Conservation (phyloP, 2,113 vertebrate species). For the Hemiscyllium ocellatum region DNA sequence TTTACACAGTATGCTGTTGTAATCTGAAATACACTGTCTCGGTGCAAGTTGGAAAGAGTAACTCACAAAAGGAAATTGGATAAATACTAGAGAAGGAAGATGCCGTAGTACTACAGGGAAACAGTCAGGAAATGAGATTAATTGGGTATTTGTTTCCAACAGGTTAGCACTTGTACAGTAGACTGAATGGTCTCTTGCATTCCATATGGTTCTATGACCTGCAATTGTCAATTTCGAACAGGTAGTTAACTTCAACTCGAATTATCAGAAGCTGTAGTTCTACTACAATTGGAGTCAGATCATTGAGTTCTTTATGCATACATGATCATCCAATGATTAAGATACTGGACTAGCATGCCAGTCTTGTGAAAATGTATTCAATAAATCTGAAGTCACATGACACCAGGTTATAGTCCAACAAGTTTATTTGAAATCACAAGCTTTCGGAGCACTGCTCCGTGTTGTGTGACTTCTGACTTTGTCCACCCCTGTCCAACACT, state of each 20-base stretch:
- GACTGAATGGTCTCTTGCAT: neutral
- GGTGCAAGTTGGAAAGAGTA: neutral
- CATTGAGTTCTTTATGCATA: neutral
- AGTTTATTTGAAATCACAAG: too few relatives aligned
- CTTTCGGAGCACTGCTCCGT: too few relatives aligned
- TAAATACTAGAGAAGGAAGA: neutral
- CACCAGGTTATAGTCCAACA: too few relatives aligned
- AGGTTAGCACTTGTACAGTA: neutral
- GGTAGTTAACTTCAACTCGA: neutral
- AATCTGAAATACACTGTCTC: neutral
- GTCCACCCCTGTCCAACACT: too few relatives aligned
- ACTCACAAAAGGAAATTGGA: neutral
- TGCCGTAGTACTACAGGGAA: neutral
- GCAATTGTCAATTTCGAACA: neutral
- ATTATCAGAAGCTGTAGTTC: neutral
- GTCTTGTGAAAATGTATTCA: neutral
- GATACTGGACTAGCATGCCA: neutral
- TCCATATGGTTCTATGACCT: neutral
- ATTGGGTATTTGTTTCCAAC: neutral
- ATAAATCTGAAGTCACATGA: neutral
- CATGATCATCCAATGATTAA: neutral
- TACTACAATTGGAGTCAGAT: neutral
- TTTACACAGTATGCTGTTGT: neutral
- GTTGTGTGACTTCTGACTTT: too few relatives aligned
- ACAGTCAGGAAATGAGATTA: neutral